Conservation (phyloP, 2,113 vertebrate genomes). For the Pipa parva region DNA sequence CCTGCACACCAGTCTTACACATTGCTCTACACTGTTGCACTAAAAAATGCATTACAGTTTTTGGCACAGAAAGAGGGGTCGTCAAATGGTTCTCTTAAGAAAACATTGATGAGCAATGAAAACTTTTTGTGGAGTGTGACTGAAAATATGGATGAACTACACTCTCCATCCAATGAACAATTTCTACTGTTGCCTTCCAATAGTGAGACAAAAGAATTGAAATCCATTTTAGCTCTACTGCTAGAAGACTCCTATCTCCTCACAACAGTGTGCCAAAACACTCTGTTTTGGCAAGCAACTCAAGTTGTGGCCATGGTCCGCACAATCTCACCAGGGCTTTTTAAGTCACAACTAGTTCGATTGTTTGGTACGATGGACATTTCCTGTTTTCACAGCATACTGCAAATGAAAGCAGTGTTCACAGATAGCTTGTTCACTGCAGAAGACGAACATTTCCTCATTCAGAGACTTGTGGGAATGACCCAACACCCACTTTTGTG, state of each 20-base stretch:
- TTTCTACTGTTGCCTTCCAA: conserved; percentile 60
- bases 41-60: conserved; percentile 67
- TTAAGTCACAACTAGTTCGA: conserved; percentile 78
- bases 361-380: conserved; percentile 74
- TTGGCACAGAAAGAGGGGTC: conserved; percentile 50
- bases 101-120: conserved; percentile 55
- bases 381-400: conserved; percentile 67
- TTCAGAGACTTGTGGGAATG: conserved; percentile 70
- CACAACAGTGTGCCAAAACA: conserved; percentile 69
- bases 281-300: conserved; percentile 66
- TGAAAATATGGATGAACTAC: conserved; percentile 2
- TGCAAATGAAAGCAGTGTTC: conserved; percentile 78
- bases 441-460: conserved; percentile 76
- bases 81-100: conserved; percentile 55
- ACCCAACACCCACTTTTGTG: conserved; percentile 75
- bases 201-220: conserved; percentile 72
- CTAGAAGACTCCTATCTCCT: conserved; percentile 79
- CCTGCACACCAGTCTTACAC: conserved; percentile 65
- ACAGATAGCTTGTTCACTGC: conserved; percentile 82
- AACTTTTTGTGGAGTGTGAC: conserved; percentile 56
- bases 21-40: conserved; percentile 61
- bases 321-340: conserved; percentile 70
- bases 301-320: conserved; percentile 75
- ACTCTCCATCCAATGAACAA: conserved; percentile 19
- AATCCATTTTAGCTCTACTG: conserved; percentile 66